Evolutionary conservation across 2,888 invertebrate genomes (phyloP).

Genomic region (Philaethria dido): DNA sequence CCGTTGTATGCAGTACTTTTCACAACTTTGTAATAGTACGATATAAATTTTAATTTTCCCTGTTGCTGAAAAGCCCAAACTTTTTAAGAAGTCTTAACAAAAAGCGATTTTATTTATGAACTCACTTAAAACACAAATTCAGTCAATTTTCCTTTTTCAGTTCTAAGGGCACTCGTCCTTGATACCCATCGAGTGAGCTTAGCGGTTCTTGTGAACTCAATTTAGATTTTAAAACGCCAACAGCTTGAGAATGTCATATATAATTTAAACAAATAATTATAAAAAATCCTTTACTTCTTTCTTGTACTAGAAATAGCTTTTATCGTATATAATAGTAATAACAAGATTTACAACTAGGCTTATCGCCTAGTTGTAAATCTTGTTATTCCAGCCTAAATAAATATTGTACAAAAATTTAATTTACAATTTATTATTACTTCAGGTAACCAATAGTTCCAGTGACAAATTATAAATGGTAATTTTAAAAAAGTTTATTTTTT

Average conservation of each 20-base stretch:
- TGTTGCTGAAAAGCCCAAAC: background rate
- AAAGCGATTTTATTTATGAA: slow-evolving; percentile 27
- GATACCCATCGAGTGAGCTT: slow-evolving; percentile 22
- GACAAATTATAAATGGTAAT: no score
- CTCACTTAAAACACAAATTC: slow-evolving; percentile 25
- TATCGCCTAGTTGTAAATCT: no score
- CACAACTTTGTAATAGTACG: background rate
- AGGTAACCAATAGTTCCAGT: no score
- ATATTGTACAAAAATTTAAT: no score
- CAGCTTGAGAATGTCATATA: slow-evolving; percentile 4
- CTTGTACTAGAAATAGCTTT: background rate
- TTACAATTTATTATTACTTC: no score
- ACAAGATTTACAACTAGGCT: no score
- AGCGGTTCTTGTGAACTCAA: slow-evolving; percentile 26
- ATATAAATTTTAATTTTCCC: background rate
- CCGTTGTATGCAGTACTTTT: background rate
- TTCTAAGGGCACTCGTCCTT: slow-evolving; percentile 25
- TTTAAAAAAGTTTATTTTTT: no score
- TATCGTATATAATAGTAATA: no score
- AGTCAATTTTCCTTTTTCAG: slow-evolving; percentile 24
- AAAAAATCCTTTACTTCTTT: background rate
- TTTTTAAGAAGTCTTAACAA: slow-evolving; percentile 17
- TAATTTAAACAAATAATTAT: background rate
- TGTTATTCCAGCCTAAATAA: no score
- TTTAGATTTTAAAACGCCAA: background rate